These are phyloP conservation scores for Drosophila infuscata DNA, from an alignment of 2,888 invertebrate species.

Conservation along the genomic window DNA sequence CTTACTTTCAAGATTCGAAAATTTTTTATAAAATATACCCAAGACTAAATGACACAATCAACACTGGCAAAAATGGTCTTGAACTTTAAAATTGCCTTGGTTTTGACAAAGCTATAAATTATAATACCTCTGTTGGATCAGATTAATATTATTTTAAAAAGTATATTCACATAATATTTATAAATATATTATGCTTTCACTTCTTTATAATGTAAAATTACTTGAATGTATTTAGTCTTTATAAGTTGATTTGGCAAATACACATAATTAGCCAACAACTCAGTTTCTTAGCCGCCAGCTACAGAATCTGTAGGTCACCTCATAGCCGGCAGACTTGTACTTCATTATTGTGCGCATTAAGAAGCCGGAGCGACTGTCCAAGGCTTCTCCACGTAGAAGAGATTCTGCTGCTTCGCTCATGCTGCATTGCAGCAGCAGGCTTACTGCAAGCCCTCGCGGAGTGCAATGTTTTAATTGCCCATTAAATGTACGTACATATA, in stretches of 20 bases:
- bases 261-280: slow-evolving; percentile 3
- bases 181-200: not conserved
- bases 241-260: slow-evolving; percentile 1
- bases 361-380: too few relatives aligned
- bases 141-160: not conserved
- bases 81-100: not conserved
- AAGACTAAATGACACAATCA: not conserved
- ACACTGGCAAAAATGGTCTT: not conserved
- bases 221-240: not conserved
- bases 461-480: not conserved
- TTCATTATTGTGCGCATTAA: too few relatives aligned
- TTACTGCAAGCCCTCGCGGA: not conserved
- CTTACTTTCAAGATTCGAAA: not conserved
- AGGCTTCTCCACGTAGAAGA: too few relatives aligned
- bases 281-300: slow-evolving; percentile 8
- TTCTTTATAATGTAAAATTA: not conserved
- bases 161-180: not conserved
- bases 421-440: too few relatives aligned
- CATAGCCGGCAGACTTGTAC: too few relatives aligned
- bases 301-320: not conserved
- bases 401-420: too few relatives aligned
- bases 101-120: not conserved
- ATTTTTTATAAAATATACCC: not conserved
- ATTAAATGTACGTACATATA: not conserved
- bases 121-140: not conserved